phyloP scores from a whole-genome alignment of 1,140 invertebrate species.

The Eubasilissa regina region DNA sequence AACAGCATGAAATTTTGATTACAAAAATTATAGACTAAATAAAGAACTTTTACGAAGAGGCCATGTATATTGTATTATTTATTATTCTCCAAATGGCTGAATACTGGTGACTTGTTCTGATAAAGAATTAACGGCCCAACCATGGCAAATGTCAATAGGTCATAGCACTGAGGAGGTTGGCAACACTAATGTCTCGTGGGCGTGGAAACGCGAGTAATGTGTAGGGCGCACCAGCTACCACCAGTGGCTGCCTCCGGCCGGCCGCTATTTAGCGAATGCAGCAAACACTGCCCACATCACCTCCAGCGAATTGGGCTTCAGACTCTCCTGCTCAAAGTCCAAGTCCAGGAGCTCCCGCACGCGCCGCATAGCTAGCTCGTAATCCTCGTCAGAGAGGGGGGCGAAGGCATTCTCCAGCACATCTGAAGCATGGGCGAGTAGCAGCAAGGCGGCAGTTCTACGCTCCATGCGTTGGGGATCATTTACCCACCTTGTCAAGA shows the following conservation, averaged over 20 bases:
- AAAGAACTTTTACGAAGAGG: constrained; percentile 1
- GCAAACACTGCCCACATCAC: constrained; percentile 99
- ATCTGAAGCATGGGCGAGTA: constrained; percentile 97
- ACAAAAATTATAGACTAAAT: not conserved
- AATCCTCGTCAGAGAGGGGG: constrained; percentile 97
- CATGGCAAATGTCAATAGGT: constrained; percentile 20
- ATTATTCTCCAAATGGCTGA: constrained; percentile 1
- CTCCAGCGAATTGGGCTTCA: constrained; percentile 90
- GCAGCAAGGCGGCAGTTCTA: constrained; percentile 91
- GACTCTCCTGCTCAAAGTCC: constrained; percentile 95
- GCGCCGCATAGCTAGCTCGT: constrained; percentile 97
- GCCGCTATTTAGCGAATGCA: constrained; percentile 94
- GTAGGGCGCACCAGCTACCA: constrained; percentile 47
- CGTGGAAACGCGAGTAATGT: constrained; percentile 8
- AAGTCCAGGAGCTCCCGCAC: constrained; percentile 96
- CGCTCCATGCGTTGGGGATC: constrained; percentile 98
- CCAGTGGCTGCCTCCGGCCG: constrained; percentile 52
- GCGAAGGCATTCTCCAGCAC: constrained; percentile 99
- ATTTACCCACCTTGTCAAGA: constrained; percentile 96
- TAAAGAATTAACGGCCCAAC: constrained; percentile 5
- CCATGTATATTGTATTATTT: not conserved
- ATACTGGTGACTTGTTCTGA: constrained; percentile 14
- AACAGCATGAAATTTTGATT: not conserved
- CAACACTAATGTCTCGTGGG: constrained; percentile 35
- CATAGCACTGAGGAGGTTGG: constrained; percentile 36